phyloP scores from a whole-genome alignment of 2,797 vertebrate genomes.

The Sebastes itinus region DNA sequence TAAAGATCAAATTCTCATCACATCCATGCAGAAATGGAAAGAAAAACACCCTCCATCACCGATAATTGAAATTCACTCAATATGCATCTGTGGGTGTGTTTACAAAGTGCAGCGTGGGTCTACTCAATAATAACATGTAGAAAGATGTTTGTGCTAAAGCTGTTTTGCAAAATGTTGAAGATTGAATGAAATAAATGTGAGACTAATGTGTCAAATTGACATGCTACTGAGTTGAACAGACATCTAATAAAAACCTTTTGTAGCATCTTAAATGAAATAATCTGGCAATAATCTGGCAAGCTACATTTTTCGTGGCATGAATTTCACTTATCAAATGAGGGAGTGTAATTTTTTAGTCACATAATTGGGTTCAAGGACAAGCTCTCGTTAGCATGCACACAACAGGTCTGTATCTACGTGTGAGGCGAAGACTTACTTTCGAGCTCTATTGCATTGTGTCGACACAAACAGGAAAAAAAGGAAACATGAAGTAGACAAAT shows the following conservation, averaged over 20 bases:
- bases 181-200: conserved; percentile 18
- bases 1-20: conserved; percentile 85
- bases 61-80: conserved; percentile 87
- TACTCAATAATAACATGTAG: neutral
- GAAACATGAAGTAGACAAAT: conserved; percentile 98
- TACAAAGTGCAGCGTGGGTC: conserved; percentile 28
- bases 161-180: conserved; percentile 10
- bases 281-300: conserved; percentile 4
- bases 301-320: conserved; percentile 74
- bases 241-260: conserved; percentile 1
- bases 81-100: conserved; percentile 46
- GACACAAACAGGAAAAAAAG: conserved; percentile 94
- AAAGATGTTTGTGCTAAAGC: conserved; percentile 24
- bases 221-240: conserved; percentile 13
- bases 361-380: conserved; percentile 90
- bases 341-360: conserved; percentile 89
- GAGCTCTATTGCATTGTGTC: conserved; percentile 99
- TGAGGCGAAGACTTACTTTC: conserved; percentile 99
- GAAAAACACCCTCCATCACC: conserved; percentile 83
- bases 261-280: conserved; percentile 15
- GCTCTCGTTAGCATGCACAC: conserved; percentile 96
- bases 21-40: conserved; percentile 87
- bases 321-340: conserved; percentile 99
- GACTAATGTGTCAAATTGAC: conserved; percentile 39
- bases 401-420: conserved; percentile 90